phyloP scores from a whole-genome alignment of 2,797 vertebrate species.

The Euphonia xanthogaster region DNA sequence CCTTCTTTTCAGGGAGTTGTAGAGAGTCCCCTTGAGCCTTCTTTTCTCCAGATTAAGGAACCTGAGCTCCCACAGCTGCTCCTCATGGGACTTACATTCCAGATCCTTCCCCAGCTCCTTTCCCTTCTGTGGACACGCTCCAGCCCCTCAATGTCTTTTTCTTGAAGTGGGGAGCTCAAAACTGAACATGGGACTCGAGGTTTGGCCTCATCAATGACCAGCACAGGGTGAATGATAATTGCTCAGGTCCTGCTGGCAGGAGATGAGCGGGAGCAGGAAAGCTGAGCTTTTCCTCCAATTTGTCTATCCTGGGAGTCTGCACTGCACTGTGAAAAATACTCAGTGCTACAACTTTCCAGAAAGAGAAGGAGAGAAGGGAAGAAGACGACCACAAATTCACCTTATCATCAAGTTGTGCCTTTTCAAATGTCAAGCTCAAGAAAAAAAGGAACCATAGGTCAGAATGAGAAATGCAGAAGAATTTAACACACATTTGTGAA shows the following conservation, averaged over 20 bases:
- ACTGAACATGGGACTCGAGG: rapidly evolving
- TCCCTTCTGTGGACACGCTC: background rate
- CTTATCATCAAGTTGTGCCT: background rate
- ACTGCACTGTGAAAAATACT: background rate
- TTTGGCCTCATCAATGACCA: background rate
- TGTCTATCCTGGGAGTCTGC: rapidly evolving
- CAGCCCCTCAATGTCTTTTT: background rate
- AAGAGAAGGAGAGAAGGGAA: background rate
- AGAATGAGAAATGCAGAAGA: background rate
- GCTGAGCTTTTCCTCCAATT: rapidly evolving
- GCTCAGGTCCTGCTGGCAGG: background rate
- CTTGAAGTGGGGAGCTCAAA: background rate
- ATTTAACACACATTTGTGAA: background rate
- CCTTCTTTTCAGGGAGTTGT: background rate
- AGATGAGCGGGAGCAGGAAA: background rate
- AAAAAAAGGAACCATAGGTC: background rate
- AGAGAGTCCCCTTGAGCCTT: background rate
- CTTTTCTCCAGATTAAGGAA: background rate
- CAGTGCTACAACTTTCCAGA: background rate
- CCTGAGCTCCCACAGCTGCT: background rate
- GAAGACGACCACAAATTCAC: background rate
- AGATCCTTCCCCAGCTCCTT: background rate
- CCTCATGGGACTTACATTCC: background rate
- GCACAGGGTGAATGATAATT: background rate
- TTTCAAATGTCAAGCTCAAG: background rate